Conservation (phyloP, 2,888 invertebrate genomes). For the Drosophila conformis region DNA sequence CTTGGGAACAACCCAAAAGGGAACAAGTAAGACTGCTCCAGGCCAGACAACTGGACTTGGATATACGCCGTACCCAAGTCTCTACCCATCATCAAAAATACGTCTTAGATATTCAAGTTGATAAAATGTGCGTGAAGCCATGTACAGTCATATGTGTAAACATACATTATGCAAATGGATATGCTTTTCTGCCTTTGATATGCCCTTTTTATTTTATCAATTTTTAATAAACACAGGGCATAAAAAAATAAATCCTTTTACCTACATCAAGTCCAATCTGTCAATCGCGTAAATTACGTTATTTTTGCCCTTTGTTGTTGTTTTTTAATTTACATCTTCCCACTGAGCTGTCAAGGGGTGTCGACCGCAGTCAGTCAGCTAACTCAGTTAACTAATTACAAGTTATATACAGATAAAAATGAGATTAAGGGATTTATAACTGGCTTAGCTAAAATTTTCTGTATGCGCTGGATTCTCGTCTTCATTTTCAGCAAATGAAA, state of each 20-base stretch:
- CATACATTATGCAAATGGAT: neutral
- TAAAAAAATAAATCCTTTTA: slow-evolving; percentile 15
- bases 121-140: neutral
- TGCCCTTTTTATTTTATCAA: neutral
- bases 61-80: neutral
- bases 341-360: slow-evolving; percentile 15
- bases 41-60: neutral
- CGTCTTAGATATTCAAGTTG: neutral
- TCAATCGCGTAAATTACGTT: slow-evolving; percentile 17
- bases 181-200: neutral
- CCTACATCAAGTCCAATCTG: slow-evolving; percentile 43
- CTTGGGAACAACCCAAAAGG: slow-evolving; percentile 6
- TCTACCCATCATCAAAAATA: neutral
- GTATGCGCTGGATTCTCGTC: neutral
- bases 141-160: neutral
- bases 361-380: slow-evolving; percentile 42
- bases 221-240: neutral
- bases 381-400: slow-evolving; percentile 36
- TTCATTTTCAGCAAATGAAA: slow-evolving; percentile 21
- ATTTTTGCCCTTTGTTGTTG: neutral
- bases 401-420: slow-evolving; percentile 20
- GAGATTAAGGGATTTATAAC: slow-evolving; percentile 21
- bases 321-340: neutral
- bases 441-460: slow-evolving; percentile 24
- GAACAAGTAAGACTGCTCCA: neutral